Evolutionary conservation across 2,888 invertebrate genomes (phyloP).

Genomic region (Malacosoma neustria): DNA sequence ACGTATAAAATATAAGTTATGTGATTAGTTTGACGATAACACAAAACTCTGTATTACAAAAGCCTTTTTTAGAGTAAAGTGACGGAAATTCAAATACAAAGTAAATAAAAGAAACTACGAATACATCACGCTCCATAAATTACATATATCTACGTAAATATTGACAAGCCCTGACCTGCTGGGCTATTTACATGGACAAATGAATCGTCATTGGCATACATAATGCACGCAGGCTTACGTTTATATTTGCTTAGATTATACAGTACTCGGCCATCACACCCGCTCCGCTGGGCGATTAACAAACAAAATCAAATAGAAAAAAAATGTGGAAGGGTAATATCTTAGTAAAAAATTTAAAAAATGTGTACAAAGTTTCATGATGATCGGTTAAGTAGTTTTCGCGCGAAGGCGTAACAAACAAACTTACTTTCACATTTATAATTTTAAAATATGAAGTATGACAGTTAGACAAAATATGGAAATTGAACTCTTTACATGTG

Average conservation of each 20-base stretch:
- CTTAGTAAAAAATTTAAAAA: background rate
- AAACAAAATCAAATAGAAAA: too few species aligned
- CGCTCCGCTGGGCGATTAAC: background rate
- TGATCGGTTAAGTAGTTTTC: too few species aligned
- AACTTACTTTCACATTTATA: too few species aligned
- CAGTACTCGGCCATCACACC: constrained; percentile 2
- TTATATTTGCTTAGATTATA: background rate
- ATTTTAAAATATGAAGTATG: background rate
- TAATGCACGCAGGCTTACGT: background rate
- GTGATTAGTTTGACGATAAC: too few species aligned
- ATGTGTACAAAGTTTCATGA: too few species aligned
- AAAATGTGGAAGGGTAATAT: background rate
- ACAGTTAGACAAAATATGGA: background rate
- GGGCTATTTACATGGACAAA: background rate
- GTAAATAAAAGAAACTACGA: background rate
- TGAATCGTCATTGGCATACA: background rate
- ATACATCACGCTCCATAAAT: background rate
- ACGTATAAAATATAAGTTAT: too few species aligned
- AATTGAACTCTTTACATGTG: background rate
- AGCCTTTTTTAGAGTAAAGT: too few species aligned
- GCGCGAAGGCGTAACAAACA: too few species aligned
- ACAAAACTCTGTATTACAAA: too few species aligned
- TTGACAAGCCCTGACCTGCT: constrained; percentile 1
- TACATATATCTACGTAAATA: constrained; percentile 1
- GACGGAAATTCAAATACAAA: too few species aligned